Evolutionary conservation across 2,113 vertebrate species (phyloP).

Genomic region (Acrocephalus kingi): DNA sequence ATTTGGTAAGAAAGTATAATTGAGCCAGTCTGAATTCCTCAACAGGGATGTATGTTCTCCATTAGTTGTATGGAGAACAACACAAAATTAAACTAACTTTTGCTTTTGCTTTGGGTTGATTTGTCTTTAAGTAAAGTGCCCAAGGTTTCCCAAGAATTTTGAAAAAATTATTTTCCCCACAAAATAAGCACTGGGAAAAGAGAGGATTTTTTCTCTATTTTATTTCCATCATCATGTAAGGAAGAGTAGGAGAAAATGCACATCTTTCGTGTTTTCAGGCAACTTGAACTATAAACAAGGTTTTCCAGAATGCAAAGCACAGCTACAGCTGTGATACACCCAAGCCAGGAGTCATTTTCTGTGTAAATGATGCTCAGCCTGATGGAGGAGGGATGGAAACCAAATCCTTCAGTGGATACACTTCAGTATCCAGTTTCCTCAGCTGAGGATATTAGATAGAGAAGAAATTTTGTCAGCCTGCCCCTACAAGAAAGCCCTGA

Average conservation of each 20-base stretch:
- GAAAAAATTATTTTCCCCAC: not conserved
- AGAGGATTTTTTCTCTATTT: not conserved
- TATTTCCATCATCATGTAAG: not conserved
- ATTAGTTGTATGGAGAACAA: not conserved
- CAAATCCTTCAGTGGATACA: not conserved
- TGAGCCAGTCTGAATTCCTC: not conserved
- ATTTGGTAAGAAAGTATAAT: not conserved
- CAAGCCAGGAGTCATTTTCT: not conserved
- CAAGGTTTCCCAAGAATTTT: not conserved
- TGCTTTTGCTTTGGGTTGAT: not conserved
- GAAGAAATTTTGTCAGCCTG: not conserved
- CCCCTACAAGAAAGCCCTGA: not conserved
- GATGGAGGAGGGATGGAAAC: not conserved
- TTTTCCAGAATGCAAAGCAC: not conserved
- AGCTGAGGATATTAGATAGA: not conserved
- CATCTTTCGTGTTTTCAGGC: not conserved
- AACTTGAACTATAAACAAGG: not conserved
- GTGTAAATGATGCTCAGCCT: not conserved
- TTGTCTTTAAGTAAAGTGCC: not conserved
- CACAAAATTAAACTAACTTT: not conserved
- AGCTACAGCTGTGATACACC: not conserved
- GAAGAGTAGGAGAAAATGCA: not conserved
- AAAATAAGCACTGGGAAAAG: not conserved
- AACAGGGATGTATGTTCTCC: not conserved
- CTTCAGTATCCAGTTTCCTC: not conserved